Evolutionary conservation across 2,888 invertebrate species (phyloP), one percentile per base, ranked within the genome.

Genomic region (Corbicula japonica): DNA sequence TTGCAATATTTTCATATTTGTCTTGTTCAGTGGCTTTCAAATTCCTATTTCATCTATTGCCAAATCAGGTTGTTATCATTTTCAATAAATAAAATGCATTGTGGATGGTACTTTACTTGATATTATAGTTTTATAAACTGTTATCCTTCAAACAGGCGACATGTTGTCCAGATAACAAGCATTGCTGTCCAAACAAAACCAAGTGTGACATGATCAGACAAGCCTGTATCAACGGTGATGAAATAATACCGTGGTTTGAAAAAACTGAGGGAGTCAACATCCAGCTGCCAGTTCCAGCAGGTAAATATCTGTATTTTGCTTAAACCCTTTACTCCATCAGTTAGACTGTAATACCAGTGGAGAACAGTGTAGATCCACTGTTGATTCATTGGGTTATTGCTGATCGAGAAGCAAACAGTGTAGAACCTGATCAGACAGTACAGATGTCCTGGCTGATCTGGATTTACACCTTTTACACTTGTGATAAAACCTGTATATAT

Each of bases 121-220:
- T 50, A 12, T 70, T 38, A 12, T 52, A 28, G 6, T 26, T 52
- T 52, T 1, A 28, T 12, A 50, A 46, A 32, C 54, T 63, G 15
- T 28, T n/a, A n/a, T n/a, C n/a, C n/a, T n/a, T n/a, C n/a, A n/a
- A n/a, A n/a, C n/a, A 83, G 83, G 83, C 83, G 34, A 60, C 69
- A 5, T 83, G 83, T 63, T 83, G 83, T 65, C 12, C 12, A 6
- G 83, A 83, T 35, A 61, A 63, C 15, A 69, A 62, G 41, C 83
- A 83, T 34, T 83, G 83, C 28, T 83, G 83, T 65, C 83, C 83
- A 32, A n/a, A 58, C 18, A 44, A 62, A 23, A 75, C 79, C 18
- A 72, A 38, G 56, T 83, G 83, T 72, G 74, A 79, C 18, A n/a
- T 61, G 1, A 46, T 28, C 6, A 41, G 38, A 34, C 69, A 60